Base-by-base conservation (phyloP, 2,888 invertebrate species). In the Prostheceraeus crozeri region DNA sequence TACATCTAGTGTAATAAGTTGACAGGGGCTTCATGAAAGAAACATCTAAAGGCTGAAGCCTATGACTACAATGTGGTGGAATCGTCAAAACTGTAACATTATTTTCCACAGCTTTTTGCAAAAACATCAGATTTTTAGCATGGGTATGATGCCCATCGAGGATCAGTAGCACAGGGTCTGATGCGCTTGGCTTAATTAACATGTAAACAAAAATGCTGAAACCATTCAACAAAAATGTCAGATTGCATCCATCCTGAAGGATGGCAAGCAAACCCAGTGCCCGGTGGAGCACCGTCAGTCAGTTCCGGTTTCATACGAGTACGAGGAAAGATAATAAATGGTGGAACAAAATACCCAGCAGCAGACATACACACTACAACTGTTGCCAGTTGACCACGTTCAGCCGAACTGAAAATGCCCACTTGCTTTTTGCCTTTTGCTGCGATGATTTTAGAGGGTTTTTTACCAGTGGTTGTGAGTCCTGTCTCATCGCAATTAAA, bases 131-230 rank as follows among this genome's bases (percentile, higher is more conserved):
- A 62, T 73, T 69, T 25, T 48, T 66, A 28, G 67, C 69, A 60
- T 71, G 70, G 25, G 69, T 66, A n/a, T 64, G 59, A 45, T 76
- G 74, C 10, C 72, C 72, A 66, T 76, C 74, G 11, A 74, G 57
- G 19, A 75, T 66, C 14, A 75, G 52, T 31, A 73, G 63, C 3
- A 68, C 67, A 40, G 68, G 68, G n/a, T 67, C 64, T 28, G 67
- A 65, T 52, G 48, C 51, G 4, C 65, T 60, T 6, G 67, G 64
- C 51, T 70, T 69, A 25, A n/a, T n/a, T n/a, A n/a, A 64, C 59
- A 40, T 63, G 55, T 19, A 64, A 45, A n/a, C 74, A 60, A 65
- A 78, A 78, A 67, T 77, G 72, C 48, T 68, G 59, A 45, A 73
- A 67, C 71, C 72, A 71, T 27, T 66, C 62, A 6, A 65, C 3